Percentiles rank a stretch among this genome's conserved stretches.
phyloP scores from a whole-genome alignment of 2,113 vertebrate genomes.

The Pelobates fuscus region DNA sequence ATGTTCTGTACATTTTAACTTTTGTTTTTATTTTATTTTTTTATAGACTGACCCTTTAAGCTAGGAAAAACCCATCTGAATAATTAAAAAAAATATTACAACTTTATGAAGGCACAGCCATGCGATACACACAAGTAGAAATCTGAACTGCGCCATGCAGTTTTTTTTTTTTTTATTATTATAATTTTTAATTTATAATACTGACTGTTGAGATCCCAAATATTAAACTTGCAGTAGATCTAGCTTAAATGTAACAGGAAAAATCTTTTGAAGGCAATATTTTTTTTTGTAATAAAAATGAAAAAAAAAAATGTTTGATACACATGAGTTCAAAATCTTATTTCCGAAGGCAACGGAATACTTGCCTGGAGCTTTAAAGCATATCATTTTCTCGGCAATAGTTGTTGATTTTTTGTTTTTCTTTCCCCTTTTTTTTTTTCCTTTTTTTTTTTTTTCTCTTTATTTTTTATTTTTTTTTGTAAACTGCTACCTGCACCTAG shows the following conservation, averaged over 20 bases:
- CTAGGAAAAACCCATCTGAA: conserved; percentile 46
- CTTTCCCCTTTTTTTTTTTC: not conserved
- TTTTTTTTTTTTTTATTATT: conserved; percentile 34
- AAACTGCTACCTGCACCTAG: conserved; percentile 74
- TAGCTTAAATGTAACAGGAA: conserved; percentile 73
- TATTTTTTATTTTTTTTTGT: conserved; percentile 64
- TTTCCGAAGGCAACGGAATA: conserved; percentile 66
- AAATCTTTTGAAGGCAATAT: conserved; percentile 76
- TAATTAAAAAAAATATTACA: conserved; percentile 42
- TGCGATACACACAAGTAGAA: conserved; percentile 73
- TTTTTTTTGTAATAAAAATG: conserved; percentile 55
- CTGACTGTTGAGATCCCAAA: conserved; percentile 79
- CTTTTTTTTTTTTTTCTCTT: not conserved
- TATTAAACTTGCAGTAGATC: conserved; percentile 80
- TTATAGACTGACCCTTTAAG: conserved; percentile 38
- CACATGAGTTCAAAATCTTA: conserved; percentile 64
- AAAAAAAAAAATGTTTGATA: conserved; percentile 60
- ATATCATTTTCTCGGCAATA: conserved; percentile 79
- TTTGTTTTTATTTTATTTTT: conserved; percentile 27
- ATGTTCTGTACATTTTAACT: conserved; percentile 47
- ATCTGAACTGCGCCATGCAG: conserved; percentile 69
- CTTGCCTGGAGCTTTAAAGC: conserved; percentile 80
- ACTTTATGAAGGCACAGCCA: conserved; percentile 75
- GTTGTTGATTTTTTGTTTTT: conserved; percentile 48
- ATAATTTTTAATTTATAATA: conserved; percentile 65